These are phyloP conservation scores for Xanthorhoe designata DNA, from an alignment of 2,888 invertebrate species.

Conservation along the genomic window DNA sequence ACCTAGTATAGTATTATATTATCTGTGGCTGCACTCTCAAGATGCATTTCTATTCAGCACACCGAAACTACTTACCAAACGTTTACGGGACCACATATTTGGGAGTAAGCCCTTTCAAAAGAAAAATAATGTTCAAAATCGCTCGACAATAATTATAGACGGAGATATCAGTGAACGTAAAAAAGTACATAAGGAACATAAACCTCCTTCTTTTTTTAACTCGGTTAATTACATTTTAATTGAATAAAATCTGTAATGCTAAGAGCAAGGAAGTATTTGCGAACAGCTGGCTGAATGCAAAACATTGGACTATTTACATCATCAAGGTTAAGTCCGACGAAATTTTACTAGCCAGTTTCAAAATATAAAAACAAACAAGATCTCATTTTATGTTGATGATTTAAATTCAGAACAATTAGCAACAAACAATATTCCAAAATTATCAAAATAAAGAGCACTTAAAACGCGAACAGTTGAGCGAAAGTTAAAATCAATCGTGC, in stretches of 20 bases:
- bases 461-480: slow-evolving; percentile 53
- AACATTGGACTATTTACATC: slow-evolving; percentile 45
- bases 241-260: slow-evolving; percentile 6
- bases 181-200: too few relatives aligned
- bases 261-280: slow-evolving; percentile 31
- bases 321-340: slow-evolving; percentile 51
- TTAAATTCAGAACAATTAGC: slow-evolving; percentile 1
- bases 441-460: slow-evolving; percentile 29
- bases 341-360: neutral
- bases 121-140: too few relatives aligned
- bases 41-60: too few relatives aligned
- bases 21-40: too few relatives aligned
- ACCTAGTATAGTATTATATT: too few relatives aligned
- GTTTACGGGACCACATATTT: too few relatives aligned
- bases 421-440: slow-evolving; percentile 11
- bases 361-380: neutral
- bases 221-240: neutral
- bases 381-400: neutral
- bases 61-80: too few relatives aligned
- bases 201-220: too few relatives aligned
- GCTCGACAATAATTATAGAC: too few relatives aligned
- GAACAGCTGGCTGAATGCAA: slow-evolving; percentile 54
- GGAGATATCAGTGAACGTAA: too few relatives aligned
- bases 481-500: slow-evolving; percentile 76
- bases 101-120: too few relatives aligned